Evolutionary conservation across 2,888 invertebrate genomes (phyloP).

Genomic region (Cacoxenus indagator): DNA sequence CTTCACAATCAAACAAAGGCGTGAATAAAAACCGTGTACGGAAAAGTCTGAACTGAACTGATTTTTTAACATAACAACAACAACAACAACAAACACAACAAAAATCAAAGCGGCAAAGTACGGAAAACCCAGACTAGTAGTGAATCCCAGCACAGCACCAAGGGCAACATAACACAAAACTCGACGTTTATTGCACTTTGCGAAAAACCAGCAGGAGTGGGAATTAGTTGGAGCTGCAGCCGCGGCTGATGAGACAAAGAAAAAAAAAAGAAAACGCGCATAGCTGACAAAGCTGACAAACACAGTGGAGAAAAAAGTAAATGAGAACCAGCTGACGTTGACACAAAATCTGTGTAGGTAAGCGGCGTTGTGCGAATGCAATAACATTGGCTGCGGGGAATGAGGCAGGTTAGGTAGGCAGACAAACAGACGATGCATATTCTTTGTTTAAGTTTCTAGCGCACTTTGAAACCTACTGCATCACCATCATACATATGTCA

Average conservation of each 20-base stretch:
- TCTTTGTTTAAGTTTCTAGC: too few species aligned
- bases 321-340: slow-evolving; percentile 3
- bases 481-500: too few species aligned
- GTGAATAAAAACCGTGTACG: neutral
- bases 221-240: slow-evolving; percentile 1
- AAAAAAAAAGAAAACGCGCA: neutral
- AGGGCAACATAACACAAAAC: neutral
- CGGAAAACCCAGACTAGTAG: neutral
- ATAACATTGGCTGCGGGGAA: too few species aligned
- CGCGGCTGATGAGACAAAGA: neutral
- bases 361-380: too few species aligned
- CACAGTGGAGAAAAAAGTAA: neutral
- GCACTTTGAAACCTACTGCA: too few species aligned
- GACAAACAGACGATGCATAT: too few species aligned
- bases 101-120: neutral
- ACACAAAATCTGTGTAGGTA: too few species aligned
- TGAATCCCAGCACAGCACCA: neutral
- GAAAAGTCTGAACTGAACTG: neutral
- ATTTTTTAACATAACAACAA: slow-evolving; percentile 2
- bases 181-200: neutral
- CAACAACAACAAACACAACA: neutral
- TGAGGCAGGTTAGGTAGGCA: too few species aligned
- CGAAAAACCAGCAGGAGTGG: slow-evolving; percentile 4
- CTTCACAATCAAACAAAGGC: neutral
- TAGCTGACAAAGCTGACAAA: slow-evolving; percentile 6